Base-by-base conservation (phyloP, 2,888 invertebrate species). In the Melangyna quadrimaculata region DNA sequence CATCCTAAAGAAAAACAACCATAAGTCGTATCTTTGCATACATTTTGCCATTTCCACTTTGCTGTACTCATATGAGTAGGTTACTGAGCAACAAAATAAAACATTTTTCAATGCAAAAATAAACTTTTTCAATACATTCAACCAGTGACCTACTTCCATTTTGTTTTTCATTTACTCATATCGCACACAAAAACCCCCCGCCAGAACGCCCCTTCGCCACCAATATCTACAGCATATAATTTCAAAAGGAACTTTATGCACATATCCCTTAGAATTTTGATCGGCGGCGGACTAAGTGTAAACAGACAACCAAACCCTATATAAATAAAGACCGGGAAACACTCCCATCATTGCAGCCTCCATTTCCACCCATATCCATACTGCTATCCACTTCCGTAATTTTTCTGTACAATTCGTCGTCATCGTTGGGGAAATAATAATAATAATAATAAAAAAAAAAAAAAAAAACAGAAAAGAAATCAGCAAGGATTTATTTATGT, bases 131-230 rank as follows among this genome's bases (percentile, higher is more conserved):
- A 67, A 84, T 74, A 51, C 72, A 72, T 84, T 84, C 84, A 79
- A 84, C 79, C 80, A 59, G 79, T 84, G 84, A 84, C 84, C 84
- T 61, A 84, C 61, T 79, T 80, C 37, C 57, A 35, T 51, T 65
- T 71, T 70, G 43, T 57, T 78, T 70, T 57, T 70, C 48, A 63
- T 57, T 43, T 43, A 17, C 43, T 43, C 43, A 45, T 61, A 51
- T 69, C 74, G 17, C 7, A 63, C 35, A 45, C 10, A 67, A 43
- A 61, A 10, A 2, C 12, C 27, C 43, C 19, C 10, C 59, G 32
- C 17, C 22, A 19, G 35, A 2, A 61, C 48, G 61, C 55, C 72
- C 55, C 72, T 53, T 63, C 57, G 7, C 59, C 35, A 10, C 40
- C 67, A 35, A 61, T 59, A 51, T 45, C 24, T n/a, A n/a, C n/a